Base-by-base conservation (phyloP, 92 coral and sea anemone genomes). In the Micromussa lordhowensis region DNA sequence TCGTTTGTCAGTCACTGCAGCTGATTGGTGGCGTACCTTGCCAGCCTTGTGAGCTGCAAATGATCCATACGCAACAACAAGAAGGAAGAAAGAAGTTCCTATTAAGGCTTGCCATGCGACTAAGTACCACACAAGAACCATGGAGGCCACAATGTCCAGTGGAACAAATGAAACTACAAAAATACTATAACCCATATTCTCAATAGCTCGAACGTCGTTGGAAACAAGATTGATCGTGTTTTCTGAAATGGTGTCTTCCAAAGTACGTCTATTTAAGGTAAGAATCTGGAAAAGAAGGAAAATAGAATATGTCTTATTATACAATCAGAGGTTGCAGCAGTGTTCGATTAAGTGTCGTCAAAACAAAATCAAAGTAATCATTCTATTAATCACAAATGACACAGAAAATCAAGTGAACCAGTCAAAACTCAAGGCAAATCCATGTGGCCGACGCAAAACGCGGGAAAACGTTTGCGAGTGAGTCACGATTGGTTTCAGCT, bases 101-200 rank as follows among this genome's bases (percentile, higher is more conserved):
- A 74, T 36, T 53, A 84, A 84, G 12, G 88, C 88, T 74, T 84
- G 88, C 88, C 88, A 84, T 54, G 88, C 72, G 34, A 84, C 73
- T n/a, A 84, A 26, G 22, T 35, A 53, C 88, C 88, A 84, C 2
- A 84, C 31, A 73, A 74, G 32, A 17, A 38, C 26, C 58, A 84
- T 16, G 10, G 81, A 38, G n/a, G 58, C 19, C 38, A 38, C 28
- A 36, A 84, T n/a, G 29, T 84, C 88, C 73, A 74, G 21, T 8
- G 36, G 17, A 58, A 44, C 70, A n/a, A 84, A 58, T 57, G 80
- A 24, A 49, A 75, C 9, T 26, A 10, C 0, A 35, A 9, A 40
- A 3, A 28, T 9, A 4, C 11, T 4, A 22, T 18, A 0, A n/a
- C 73, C 81, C 26, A 74, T 10, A 11, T 57, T 17, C 48, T 75